A percentile compares a stretch with the other conserved stretches of the same genome.
These are phyloP conservation scores for Diploscapter pachys DNA, from an alignment of 1,140 invertebrate genomes.

Conservation along the genomic window DNA sequence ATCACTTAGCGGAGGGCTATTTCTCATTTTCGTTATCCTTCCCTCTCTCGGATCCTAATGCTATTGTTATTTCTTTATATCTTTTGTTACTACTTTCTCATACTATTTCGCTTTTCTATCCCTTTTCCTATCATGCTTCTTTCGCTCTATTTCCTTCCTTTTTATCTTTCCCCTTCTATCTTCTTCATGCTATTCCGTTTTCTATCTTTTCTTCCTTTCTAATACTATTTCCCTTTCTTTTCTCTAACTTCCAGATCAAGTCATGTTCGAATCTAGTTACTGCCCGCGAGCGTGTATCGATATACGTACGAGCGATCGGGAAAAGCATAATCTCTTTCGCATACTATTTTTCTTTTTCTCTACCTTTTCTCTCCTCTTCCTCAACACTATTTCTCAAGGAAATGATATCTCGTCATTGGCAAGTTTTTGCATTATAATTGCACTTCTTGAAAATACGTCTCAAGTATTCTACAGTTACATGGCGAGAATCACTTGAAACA, in stretches of 20 bases:
- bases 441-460: too few species aligned
- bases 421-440: too few species aligned
- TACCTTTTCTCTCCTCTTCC: too few species aligned
- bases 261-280: too few species aligned
- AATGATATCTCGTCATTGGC: too few species aligned
- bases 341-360: too few species aligned
- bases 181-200: background rate
- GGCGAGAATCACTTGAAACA: too few species aligned
- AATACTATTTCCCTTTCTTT: background rate
- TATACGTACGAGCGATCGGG: too few species aligned
- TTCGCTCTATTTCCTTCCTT: background rate
- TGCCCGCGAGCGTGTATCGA: too few species aligned
- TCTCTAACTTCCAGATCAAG: background rate
- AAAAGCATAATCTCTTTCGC: too few species aligned
- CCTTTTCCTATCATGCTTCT: background rate
- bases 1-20: background rate
- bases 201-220: background rate
- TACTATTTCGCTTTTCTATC: background rate
- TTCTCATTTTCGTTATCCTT: background rate
- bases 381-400: too few species aligned
- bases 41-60: background rate
- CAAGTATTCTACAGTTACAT: too few species aligned
- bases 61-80: background rate
- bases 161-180: background rate
- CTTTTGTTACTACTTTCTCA: background rate